phyloP scores from a whole-genome alignment of 2,888 invertebrate species.

The Caenorhabditis afra region DNA sequence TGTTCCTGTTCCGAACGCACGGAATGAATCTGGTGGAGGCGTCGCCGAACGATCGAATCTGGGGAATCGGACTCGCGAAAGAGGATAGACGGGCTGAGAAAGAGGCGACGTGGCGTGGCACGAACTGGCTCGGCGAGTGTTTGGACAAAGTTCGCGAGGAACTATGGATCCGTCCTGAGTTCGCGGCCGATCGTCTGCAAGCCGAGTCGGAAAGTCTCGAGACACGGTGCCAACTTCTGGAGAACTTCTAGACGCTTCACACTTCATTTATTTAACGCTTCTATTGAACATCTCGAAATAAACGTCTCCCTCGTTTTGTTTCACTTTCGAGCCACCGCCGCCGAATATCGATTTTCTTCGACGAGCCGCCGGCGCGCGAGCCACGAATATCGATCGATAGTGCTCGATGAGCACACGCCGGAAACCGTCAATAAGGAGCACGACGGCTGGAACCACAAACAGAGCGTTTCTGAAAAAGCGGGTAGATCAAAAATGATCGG shows the following conservation, averaged over 20 bases:
- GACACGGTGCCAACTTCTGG: slow-evolving; percentile 4
- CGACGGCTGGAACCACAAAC: slow-evolving; percentile 10
- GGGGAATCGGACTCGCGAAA: slow-evolving; percentile 39
- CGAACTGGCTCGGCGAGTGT: slow-evolving; percentile 39
- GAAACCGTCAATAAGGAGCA: slow-evolving; percentile 15
- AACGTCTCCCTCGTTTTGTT: slow-evolving; percentile 36
- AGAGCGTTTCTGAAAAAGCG: slow-evolving; percentile 32
- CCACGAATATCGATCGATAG: neutral
- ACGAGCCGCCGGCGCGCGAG: neutral
- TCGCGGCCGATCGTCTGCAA: neutral
- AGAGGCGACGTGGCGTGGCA: slow-evolving; percentile 20
- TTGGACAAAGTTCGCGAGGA: slow-evolving; percentile 37
- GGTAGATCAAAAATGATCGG: neutral
- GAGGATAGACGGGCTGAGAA: slow-evolving; percentile 24
- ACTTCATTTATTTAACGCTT: neutral
- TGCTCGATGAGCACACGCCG: slow-evolving; percentile 12
- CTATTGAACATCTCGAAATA: slow-evolving; percentile 58
- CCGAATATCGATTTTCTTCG: slow-evolving; percentile 38
- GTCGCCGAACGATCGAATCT: slow-evolving; percentile 35
- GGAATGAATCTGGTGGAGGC: slow-evolving; percentile 44
- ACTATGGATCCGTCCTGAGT: slow-evolving; percentile 8
- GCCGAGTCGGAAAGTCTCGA: slow-evolving; percentile 17
- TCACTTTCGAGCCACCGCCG: neutral
- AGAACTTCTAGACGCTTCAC: neutral
- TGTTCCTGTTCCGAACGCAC: slow-evolving; percentile 35